A percentile compares a stretch with the other conserved stretches of the same genome.
Evolutionary conservation across 2,113 vertebrate species (phyloP).

Genomic region (Todiramphus saurophagus): DNA sequence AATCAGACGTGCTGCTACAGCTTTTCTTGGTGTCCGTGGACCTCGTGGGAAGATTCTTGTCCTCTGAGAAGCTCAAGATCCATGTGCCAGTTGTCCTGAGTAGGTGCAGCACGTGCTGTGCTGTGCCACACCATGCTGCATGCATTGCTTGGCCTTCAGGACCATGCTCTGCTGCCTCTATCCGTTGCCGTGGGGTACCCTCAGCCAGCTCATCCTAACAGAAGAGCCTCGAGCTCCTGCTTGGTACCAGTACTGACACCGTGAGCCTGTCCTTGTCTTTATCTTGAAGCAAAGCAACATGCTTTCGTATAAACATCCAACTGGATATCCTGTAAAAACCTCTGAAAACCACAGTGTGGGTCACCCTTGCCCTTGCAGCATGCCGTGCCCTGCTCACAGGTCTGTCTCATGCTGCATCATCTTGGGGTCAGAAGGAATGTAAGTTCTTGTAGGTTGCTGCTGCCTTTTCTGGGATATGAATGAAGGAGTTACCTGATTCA

Average conservation of each 20-base stretch:
- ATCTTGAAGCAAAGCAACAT: not conserved
- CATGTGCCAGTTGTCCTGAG: not conserved
- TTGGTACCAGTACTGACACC: not conserved
- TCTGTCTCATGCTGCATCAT: not conserved
- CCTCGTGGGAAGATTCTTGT: not conserved
- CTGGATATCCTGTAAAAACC: not conserved
- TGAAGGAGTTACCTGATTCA: not conserved
- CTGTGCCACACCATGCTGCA: not conserved
- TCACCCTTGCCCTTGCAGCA: not conserved
- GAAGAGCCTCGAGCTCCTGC: not conserved
- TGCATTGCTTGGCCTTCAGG: not conserved
- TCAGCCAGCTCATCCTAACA: not conserved
- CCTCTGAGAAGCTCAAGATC: accelerated
- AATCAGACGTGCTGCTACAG: not conserved
- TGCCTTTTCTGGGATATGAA: not conserved
- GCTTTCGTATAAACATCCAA: not conserved
- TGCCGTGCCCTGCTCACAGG: not conserved
- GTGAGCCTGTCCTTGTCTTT: not conserved
- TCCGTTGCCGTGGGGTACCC: not conserved
- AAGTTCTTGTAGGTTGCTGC: not conserved
- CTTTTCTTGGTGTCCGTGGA: not conserved
- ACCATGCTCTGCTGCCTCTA: not conserved
- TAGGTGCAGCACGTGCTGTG: accelerated
- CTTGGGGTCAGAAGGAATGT: accelerated
- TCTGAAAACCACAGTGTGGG: not conserved